These are phyloP conservation scores for Mya arenaria DNA, from an alignment of 1,140 invertebrate species.

Conservation along the genomic window DNA sequence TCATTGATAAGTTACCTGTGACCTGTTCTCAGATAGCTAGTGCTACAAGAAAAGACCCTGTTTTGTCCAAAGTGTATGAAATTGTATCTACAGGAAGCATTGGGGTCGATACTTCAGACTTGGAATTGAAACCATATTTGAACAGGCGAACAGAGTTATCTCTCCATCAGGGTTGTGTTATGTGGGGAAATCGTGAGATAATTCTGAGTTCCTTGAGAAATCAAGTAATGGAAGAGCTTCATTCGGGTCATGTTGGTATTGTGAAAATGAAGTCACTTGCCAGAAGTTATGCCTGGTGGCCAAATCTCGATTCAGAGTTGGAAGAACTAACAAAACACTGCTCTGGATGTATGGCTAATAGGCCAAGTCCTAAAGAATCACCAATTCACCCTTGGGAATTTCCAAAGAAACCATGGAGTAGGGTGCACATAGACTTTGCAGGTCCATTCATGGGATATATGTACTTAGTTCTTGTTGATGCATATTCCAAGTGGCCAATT, in stretches of 20 bases:
- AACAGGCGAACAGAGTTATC: slow-evolving; percentile 47
- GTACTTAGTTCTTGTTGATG: neutral
- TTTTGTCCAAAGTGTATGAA: slow-evolving; percentile 25
- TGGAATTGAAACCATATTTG: slow-evolving; percentile 47
- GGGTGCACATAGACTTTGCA: slow-evolving; percentile 80
- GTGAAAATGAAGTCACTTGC: slow-evolving; percentile 83
- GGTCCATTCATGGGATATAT: slow-evolving; percentile 75
- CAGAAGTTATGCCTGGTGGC: slow-evolving; percentile 83
- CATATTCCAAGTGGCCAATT: neutral
- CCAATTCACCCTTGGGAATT: slow-evolving; percentile 18
- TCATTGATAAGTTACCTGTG: slow-evolving; percentile 21
- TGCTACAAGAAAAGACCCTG: slow-evolving; percentile 27
- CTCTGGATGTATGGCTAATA: neutral
- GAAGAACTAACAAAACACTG: slow-evolving; percentile 79
- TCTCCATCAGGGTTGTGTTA: slow-evolving; percentile 49
- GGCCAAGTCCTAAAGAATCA: neutral
- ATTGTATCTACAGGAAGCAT: neutral
- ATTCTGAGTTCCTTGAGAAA: slow-evolving; percentile 79
- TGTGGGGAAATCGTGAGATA: slow-evolving; percentile 66
- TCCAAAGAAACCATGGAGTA: slow-evolving; percentile 59
- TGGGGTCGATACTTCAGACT: neutral
- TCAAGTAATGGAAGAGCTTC: slow-evolving; percentile 79
- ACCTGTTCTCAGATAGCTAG: neutral
- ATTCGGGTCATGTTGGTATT: slow-evolving; percentile 82
- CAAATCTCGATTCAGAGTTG: slow-evolving; percentile 81